phyloP scores from a whole-genome alignment of 2,113 vertebrate genomes.

The Rousettus leschenaultii region DNA sequence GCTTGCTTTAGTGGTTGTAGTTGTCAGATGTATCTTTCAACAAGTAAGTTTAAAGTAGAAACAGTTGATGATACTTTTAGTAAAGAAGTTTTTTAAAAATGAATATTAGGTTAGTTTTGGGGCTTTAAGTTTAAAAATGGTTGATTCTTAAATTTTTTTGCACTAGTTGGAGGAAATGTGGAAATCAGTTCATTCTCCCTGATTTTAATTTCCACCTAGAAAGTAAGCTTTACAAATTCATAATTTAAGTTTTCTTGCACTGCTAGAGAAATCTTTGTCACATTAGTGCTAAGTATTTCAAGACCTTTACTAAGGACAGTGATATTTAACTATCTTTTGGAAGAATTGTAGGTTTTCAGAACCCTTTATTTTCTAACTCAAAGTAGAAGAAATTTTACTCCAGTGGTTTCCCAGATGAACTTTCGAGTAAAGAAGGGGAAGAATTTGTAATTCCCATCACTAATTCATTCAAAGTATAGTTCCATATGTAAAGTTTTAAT shows the following conservation, averaged over 20 bases:
- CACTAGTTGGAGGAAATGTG: constrained; percentile 50
- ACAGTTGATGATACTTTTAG: background rate
- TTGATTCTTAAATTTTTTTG: constrained; percentile 9
- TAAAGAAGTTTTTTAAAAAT: background rate
- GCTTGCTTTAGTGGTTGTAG: constrained; percentile 15
- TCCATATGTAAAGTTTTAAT: constrained; percentile 17
- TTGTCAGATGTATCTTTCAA: background rate
- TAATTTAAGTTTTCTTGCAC: background rate
- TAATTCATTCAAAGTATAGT: constrained; percentile 35
- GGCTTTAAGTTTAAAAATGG: background rate
- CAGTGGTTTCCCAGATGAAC: constrained; percentile 2
- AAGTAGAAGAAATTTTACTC: constrained; percentile 48
- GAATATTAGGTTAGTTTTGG: background rate
- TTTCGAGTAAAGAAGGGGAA: background rate
- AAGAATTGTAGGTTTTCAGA: background rate
- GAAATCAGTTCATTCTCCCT: constrained; percentile 16
- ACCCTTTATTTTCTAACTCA: constrained; percentile 19
- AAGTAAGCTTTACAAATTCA: background rate
- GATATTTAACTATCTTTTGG: background rate
- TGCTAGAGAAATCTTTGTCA: background rate
- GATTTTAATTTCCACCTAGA: constrained; percentile 10
- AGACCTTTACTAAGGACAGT: background rate
- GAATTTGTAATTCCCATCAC: background rate
- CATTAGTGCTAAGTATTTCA: background rate
- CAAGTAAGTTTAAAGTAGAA: constrained; percentile 21